phyloP scores from a whole-genome alignment of 1,140 invertebrate genomes.

The Zaprionus davidi region DNA sequence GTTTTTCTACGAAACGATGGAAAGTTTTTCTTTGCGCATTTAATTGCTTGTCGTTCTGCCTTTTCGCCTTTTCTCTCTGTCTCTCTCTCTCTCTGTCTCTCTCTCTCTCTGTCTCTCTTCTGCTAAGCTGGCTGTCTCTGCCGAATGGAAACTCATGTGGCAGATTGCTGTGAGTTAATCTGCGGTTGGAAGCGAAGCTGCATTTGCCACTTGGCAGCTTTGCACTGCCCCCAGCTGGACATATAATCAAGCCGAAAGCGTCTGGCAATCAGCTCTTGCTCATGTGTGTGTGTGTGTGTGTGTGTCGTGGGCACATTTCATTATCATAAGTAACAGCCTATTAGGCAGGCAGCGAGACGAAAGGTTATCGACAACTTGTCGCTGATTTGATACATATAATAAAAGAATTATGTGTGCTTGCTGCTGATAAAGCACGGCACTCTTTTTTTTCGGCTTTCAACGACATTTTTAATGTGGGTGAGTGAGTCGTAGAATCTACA shows the following conservation, averaged over 20 bases:
- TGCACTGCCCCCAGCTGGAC: constrained; percentile 17
- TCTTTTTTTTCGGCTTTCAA: neutral
- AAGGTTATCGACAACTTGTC: constrained; percentile 18
- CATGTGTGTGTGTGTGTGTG: neutral
- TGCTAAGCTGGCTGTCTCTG: neutral
- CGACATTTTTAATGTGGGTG: neutral
- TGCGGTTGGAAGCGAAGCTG: constrained; percentile 64
- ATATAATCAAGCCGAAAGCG: constrained; percentile 33
- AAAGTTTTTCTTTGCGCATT: constrained; percentile 71
- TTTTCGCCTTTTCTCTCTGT: neutral
- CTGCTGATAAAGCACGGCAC: neutral
- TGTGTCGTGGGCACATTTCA: constrained; percentile 17
- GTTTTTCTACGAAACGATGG: constrained; percentile 50
- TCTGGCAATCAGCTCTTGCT: constrained; percentile 9
- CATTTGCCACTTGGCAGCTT: constrained; percentile 58
- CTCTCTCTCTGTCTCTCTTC: neutral
- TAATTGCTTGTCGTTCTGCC: constrained; percentile 58
- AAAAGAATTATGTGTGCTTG: constrained; percentile 4
- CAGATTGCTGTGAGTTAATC: constrained; percentile 62
- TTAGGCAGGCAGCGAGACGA: constrained; percentile 2
- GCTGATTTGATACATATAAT: constrained; percentile 18
- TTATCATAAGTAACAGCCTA: constrained; percentile 32
- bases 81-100: neutral
- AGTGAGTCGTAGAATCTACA: too few species aligned
- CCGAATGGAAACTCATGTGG: constrained; percentile 22